Conservation (phyloP, 2,113 vertebrate genomes). For the Apus apus region DNA sequence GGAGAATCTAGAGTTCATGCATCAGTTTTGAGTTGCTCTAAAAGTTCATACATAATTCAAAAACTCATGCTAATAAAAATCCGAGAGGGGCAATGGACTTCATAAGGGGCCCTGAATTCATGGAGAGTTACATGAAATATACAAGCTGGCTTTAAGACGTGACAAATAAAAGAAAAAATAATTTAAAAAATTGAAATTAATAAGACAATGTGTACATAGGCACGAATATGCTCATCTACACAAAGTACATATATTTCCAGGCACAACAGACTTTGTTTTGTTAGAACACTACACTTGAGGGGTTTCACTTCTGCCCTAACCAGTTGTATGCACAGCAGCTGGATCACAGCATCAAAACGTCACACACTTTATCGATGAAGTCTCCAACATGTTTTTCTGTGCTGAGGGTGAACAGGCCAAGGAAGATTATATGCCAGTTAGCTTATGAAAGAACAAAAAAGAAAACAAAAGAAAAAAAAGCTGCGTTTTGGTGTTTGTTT, state of each 20-base stretch:
- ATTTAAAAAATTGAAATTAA: neutral
- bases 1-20: neutral
- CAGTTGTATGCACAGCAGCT: neutral
- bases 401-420: conserved; percentile 14
- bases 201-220: neutral
- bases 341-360: conserved; percentile 19
- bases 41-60: neutral
- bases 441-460: neutral
- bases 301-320: neutral
- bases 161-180: neutral
- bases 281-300: neutral
- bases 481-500: too few relatives aligned
- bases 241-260: neutral
- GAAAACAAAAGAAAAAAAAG: neutral
- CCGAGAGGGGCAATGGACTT: neutral
- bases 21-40: neutral
- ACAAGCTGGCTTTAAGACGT: neutral
- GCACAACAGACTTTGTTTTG: neutral
- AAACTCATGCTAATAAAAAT: neutral
- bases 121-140: neutral
- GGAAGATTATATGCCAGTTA: conserved; percentile 4
- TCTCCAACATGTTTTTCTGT: neutral
- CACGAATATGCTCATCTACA: neutral
- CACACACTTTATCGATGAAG: neutral
- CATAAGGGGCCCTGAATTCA: neutral